These are phyloP conservation scores for Stomatorhinus ivindoensis DNA, from an alignment of 2,113 vertebrate genomes.

Conservation along the genomic window DNA sequence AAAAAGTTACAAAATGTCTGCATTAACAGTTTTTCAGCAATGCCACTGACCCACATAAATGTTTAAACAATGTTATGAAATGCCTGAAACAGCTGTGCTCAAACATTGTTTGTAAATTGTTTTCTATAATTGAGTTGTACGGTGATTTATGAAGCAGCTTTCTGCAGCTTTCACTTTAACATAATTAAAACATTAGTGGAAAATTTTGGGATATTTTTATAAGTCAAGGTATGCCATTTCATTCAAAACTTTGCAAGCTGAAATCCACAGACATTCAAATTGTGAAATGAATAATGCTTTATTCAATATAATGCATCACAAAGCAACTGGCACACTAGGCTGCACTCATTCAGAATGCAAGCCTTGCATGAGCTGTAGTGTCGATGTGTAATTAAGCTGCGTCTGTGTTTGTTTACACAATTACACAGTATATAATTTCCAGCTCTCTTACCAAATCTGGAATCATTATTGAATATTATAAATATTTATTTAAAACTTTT, in stretches of 20 bases:
- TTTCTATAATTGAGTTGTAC: background rate
- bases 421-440: background rate
- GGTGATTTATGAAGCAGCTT: background rate
- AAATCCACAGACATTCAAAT: background rate
- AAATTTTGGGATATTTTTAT: background rate
- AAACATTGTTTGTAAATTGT: background rate
- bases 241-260: background rate
- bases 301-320: background rate
- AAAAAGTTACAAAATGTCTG: background rate
- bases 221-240: background rate
- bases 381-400: background rate
- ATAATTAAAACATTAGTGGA: background rate
- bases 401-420: background rate
- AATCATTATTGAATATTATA: constrained; percentile 19
- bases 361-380: background rate
- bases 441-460: background rate
- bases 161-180: background rate
- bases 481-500: constrained; percentile 19
- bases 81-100: background rate
- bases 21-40: background rate
- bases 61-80: background rate
- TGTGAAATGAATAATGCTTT: background rate
- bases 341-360: background rate
- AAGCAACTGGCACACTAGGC: background rate
- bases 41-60: background rate